Base-by-base conservation (phyloP, 2,113 vertebrate species). In the Malurus melanocephalus region DNA sequence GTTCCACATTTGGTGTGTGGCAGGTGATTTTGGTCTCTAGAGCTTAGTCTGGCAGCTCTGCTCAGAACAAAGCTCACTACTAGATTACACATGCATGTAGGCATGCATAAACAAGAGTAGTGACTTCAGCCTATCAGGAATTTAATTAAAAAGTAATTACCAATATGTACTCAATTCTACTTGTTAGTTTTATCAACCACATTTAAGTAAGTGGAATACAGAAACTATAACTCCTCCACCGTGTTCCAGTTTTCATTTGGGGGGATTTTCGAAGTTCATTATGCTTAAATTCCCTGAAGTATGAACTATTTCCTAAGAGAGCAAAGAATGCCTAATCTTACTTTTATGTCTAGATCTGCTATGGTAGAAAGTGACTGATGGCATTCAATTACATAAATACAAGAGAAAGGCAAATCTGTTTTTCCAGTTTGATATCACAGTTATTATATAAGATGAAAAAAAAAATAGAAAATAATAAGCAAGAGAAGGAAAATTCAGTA, bases 131-230 rank as follows among this genome's bases (percentile, higher is more conserved):
- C 74, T 45, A 28, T 55, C 35, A 93, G 69, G 80, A 95, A 95
- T 94, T 93, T 90, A 79, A 93, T 94, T 93, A 71, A 92, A 94
- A 88, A 66, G 55, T 90, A 59, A 80, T 92, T 94, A 84, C 53
- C 17, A 73, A 6, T 85, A 79, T 64, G 52, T 40, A 73, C 33
- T 85, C 90, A 91, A 75, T 76, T 81, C 8, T 77, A 38, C 48
- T 76, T 4, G 38, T 78, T 60, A 57, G 33, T 90, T 93, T 85
- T 84, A 61, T 88, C 57, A 94, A 5, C 27, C 10, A 40, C 22
- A 24, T 48, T 86, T 74, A 76, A 88, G 49, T 52, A 78, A 79
- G 18, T 14, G 18, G 30, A 82, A 82, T 76, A 76, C 14, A 82
- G 71, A 80, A 91, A 66, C 19, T 32, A 55, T n/a, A 62, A 65